A percentile compares a stretch with the other conserved stretches of the same genome.
Evolutionary conservation across 2,888 invertebrate species (phyloP).

Genomic region (Sphinx pinastri): DNA sequence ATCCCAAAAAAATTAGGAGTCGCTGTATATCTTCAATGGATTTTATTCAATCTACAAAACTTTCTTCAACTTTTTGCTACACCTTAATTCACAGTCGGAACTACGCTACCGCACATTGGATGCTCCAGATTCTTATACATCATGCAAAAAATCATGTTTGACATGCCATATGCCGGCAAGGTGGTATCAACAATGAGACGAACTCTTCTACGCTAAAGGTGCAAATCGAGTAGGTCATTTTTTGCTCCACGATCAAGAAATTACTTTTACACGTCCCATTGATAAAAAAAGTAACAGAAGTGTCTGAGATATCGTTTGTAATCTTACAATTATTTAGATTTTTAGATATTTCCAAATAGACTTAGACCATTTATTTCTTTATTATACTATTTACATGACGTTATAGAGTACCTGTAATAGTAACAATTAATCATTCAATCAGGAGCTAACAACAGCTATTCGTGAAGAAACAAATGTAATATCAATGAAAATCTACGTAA

Average conservation of each 20-base stretch:
- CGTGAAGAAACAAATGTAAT: no score
- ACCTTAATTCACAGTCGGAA: slow-evolving; percentile 5
- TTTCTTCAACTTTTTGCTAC: not conserved
- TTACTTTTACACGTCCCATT: not conserved
- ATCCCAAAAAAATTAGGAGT: no score
- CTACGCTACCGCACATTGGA: slow-evolving; percentile 11
- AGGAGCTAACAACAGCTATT: no score
- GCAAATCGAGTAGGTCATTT: slow-evolving; percentile 77
- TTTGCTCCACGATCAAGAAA: slow-evolving; percentile 37
- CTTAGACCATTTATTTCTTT: no score
- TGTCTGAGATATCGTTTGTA: no score
- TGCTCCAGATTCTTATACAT: slow-evolving; percentile 9
- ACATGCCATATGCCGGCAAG: slow-evolving; percentile 74
- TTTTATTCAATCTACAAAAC: not conserved
- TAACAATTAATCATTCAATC: no score
- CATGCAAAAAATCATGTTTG: slow-evolving; percentile 14
- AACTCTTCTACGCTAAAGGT: slow-evolving; percentile 73
- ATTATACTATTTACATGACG: no score
- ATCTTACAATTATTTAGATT: no score
- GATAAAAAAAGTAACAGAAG: not conserved
- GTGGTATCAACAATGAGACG: slow-evolving; percentile 62
- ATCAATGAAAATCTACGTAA: no score
- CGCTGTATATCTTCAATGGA: not conserved
- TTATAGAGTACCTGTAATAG: no score
- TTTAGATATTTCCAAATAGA: no score